Evolutionary conservation across 2,113 vertebrate species (phyloP).

Genomic region (Solenodon paradoxus): DNA sequence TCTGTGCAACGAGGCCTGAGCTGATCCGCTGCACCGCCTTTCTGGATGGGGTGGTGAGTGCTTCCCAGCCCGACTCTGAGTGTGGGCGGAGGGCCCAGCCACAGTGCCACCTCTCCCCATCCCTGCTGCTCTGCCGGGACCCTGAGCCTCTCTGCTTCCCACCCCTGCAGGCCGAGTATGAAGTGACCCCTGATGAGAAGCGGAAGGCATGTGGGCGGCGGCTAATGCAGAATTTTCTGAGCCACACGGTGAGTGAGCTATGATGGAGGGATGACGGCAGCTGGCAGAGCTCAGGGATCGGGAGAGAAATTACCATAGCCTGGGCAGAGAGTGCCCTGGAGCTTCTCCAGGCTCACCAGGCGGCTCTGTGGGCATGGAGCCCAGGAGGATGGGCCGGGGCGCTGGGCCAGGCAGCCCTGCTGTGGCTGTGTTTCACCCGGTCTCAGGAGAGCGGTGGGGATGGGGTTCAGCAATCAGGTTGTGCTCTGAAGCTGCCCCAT

Average conservation of each 20-base stretch:
- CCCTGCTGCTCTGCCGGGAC: not conserved
- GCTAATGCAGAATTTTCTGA: slow-evolving; percentile 91
- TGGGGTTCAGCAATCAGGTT: not conserved
- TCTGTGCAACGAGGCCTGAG: slow-evolving; percentile 93
- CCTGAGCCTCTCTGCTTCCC: not conserved
- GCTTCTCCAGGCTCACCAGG: not conserved
- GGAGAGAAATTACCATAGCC: slow-evolving; percentile 24
- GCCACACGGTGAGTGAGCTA: slow-evolving; percentile 80
- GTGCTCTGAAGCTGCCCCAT: rapidly evolving
- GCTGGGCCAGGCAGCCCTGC: not conserved
- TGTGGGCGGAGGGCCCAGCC: not conserved
- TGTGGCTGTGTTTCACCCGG: not conserved
- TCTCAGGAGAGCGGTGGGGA: not conserved
- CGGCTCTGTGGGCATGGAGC: not conserved
- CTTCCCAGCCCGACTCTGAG: rapidly evolving
- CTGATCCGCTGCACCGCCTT: slow-evolving; percentile 91
- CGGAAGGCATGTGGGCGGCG: slow-evolving; percentile 92
- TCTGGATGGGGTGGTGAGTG: slow-evolving; percentile 95
- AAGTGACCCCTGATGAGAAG: slow-evolving; percentile 96
- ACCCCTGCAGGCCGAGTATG: slow-evolving; percentile 90
- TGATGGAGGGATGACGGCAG: not conserved
- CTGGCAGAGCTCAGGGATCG: not conserved
- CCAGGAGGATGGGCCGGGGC: not conserved
- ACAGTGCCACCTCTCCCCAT: rapidly evolving
- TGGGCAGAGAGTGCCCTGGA: slow-evolving; percentile 20